Conservation (phyloP, 2,113 vertebrate genomes). For the Ceyx margarethae region DNA sequence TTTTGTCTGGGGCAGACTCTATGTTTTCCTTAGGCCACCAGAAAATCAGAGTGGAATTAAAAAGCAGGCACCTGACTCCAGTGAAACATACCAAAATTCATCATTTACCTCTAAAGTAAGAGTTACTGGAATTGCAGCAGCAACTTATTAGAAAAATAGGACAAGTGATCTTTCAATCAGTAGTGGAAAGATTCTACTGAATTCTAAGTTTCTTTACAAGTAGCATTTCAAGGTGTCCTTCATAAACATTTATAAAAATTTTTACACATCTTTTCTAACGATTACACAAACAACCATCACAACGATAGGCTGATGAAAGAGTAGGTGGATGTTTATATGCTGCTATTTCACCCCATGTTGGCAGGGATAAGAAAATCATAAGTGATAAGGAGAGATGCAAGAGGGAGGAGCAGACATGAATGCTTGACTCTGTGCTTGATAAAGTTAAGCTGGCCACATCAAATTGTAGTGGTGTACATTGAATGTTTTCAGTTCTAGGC, state of each 20-base stretch:
- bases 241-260: background rate
- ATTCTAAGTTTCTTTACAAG: background rate
- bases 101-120: background rate
- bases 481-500: background rate
- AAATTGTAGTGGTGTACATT: background rate
- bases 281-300: background rate
- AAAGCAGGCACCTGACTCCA: background rate
- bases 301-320: constrained; percentile 12
- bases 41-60: background rate
- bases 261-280: background rate
- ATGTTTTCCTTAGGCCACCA: background rate
- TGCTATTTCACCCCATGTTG: background rate
- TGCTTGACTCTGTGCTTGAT: background rate
- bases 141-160: background rate
- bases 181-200: background rate
- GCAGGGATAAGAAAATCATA: background rate
- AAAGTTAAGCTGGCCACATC: constrained; percentile 36
- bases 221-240: background rate
- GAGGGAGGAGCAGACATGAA: background rate
- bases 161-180: background rate
- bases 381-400: constrained; percentile 3
- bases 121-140: background rate
- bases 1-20: background rate
- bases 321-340: constrained; percentile 5
- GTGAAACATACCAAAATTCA: background rate